These are phyloP conservation scores for Polyergus mexicanus DNA, from an alignment of 1,140 invertebrate species.

Conservation along the genomic window DNA sequence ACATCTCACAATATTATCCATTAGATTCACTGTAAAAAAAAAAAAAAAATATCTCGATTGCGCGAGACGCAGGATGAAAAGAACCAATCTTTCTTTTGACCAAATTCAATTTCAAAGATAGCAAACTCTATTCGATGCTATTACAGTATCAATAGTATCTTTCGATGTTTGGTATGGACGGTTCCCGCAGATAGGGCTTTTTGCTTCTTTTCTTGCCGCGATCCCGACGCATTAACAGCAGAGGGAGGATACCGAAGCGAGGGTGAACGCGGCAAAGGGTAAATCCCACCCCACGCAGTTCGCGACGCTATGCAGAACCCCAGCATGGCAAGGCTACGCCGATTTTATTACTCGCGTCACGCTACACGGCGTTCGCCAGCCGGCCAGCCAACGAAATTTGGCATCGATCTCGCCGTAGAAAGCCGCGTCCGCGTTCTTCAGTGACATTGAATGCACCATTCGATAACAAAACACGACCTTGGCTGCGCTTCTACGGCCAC, in stretches of 20 bases:
- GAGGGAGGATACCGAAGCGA: slow-evolving; percentile 16
- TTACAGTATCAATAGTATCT: slow-evolving; percentile 13
- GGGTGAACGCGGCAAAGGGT: slow-evolving; percentile 49
- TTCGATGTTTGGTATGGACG: slow-evolving; percentile 45
- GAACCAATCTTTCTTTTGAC: background rate
- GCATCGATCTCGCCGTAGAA: slow-evolving; percentile 67
- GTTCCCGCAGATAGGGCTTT: slow-evolving; percentile 20
- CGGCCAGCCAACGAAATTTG: slow-evolving; percentile 63
- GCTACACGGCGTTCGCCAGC: slow-evolving; percentile 55
- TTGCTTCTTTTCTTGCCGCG: slow-evolving; percentile 37
- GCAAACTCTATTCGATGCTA: slow-evolving; percentile 4
- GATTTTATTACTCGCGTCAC: slow-evolving; percentile 71
- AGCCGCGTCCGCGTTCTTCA: slow-evolving; percentile 25
- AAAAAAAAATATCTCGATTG: background rate
- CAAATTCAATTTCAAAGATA: slow-evolving; percentile 44
- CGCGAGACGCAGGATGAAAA: background rate
- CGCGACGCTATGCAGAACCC: slow-evolving; percentile 27
- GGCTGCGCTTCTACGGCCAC: slow-evolving; percentile 18
- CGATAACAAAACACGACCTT: slow-evolving; percentile 31
- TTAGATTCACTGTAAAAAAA: background rate
- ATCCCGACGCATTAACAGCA: slow-evolving; percentile 51
- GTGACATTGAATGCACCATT: slow-evolving; percentile 48
- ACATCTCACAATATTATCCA: background rate
- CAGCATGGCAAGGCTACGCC: slow-evolving; percentile 51
- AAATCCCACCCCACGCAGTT: slow-evolving; percentile 55